Conservation (phyloP, 2,888 invertebrate genomes). For the Dastarcus helophoroides region DNA sequence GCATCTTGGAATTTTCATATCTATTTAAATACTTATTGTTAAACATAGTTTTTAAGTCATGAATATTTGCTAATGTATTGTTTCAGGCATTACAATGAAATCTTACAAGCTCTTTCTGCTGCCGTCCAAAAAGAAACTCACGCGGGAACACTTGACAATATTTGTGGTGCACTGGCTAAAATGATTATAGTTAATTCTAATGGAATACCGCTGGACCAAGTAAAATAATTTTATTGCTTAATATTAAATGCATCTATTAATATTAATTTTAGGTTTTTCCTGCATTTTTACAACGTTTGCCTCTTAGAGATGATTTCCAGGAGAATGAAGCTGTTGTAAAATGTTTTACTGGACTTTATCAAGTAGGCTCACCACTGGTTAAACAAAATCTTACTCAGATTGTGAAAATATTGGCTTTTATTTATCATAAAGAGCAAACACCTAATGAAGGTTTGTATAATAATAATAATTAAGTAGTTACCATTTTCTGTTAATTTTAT, state of each 20-base stretch:
- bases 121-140: constrained; percentile 54
- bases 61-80: neutral
- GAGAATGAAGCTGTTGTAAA: constrained; percentile 61
- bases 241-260: no score
- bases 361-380: constrained; percentile 46
- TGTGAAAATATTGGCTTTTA: constrained; percentile 42
- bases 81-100: constrained; percentile 49
- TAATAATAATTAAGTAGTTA: neutral
- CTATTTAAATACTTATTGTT: no score
- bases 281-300: constrained; percentile 56
- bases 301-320: constrained; percentile 60
- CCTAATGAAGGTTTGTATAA: constrained; percentile 38
- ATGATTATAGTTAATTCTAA: constrained; percentile 54
- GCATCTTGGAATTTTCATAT: no score
- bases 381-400: constrained; percentile 42
- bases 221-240: constrained; percentile 25
- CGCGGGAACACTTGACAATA: constrained; percentile 59
- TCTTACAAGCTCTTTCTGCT: constrained; percentile 54
- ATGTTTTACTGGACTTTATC: constrained; percentile 52
- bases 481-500: constrained; percentile 1
- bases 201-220: constrained; percentile 58
- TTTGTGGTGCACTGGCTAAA: constrained; percentile 65
- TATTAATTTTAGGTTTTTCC: constrained; percentile 47
- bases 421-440: constrained; percentile 46
- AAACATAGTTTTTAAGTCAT: no score